These are phyloP conservation scores for Cistogaster globosa DNA, from an alignment of 2,888 invertebrate species.

Conservation along the genomic window DNA sequence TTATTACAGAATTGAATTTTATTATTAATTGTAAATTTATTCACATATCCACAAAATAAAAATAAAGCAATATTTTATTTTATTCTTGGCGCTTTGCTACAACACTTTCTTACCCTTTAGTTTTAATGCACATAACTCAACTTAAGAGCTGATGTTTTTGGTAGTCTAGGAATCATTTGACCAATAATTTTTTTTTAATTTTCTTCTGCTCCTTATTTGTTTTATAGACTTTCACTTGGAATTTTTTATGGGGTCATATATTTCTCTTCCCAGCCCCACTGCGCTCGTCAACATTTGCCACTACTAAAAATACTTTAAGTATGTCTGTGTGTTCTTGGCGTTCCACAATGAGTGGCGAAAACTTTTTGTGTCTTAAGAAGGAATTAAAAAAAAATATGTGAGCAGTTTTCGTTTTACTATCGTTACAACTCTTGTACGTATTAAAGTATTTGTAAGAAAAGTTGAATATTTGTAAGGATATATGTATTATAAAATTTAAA, in stretches of 20 bases:
- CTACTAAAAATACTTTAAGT: background rate
- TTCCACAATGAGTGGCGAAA: background rate
- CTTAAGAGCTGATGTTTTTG: background rate
- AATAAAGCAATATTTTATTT: background rate
- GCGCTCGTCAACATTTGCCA: too few species aligned
- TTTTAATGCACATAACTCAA: conserved; percentile 37
- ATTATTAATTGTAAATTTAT: background rate
- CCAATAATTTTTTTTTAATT: background rate
- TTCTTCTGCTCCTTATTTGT: conserved; percentile 1
- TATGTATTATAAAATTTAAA: background rate
- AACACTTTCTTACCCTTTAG: conserved; percentile 57
- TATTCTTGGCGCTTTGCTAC: background rate
- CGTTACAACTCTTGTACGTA: too few species aligned
- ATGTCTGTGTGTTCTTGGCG: background rate
- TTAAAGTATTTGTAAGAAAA: too few species aligned
- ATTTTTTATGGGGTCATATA: conserved; percentile 61
- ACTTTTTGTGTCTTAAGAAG: background rate
- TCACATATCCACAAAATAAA: background rate
- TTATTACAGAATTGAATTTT: too few species aligned
- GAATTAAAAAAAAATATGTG: too few species aligned
- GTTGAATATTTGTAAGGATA: too few species aligned
- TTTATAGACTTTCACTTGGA: conserved; percentile 38
- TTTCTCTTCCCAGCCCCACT: too few species aligned
- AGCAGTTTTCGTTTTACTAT: too few species aligned
- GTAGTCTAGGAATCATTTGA: conserved; percentile 15